Conservation (phyloP, 1,140 invertebrate genomes). For the Scaptomyza montana region DNA sequence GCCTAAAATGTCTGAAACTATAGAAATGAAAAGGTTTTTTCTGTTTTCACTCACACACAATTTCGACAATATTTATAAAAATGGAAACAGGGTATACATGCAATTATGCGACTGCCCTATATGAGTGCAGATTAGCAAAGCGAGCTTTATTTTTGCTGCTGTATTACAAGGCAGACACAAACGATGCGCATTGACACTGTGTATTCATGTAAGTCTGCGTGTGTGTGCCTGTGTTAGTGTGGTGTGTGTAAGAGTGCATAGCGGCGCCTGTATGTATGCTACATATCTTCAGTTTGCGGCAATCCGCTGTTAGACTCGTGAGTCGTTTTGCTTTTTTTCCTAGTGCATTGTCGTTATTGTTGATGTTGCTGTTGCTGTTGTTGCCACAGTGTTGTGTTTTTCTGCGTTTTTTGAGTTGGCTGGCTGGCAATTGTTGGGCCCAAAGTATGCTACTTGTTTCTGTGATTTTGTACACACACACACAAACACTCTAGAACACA, state of each 20-base stretch:
- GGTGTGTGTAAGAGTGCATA: slow-evolving; percentile 1
- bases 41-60: no score
- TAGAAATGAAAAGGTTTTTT: no score
- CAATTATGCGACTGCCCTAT: slow-evolving; percentile 2
- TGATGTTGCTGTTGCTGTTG: slow-evolving; percentile 1
- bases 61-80: not conserved
- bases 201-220: not conserved
- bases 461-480: slow-evolving; percentile 53
- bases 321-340: slow-evolving; percentile 39
- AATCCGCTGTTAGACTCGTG: slow-evolving; percentile 27
- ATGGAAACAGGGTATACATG: slow-evolving; percentile 7
- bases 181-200: slow-evolving; percentile 29
- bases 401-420: slow-evolving; percentile 43
- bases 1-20: no score
- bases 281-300: slow-evolving; percentile 38
- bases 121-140: slow-evolving; percentile 30
- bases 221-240: slow-evolving; percentile 1
- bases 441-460: slow-evolving; percentile 71
- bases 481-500: slow-evolving; percentile 12
- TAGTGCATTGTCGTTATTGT: slow-evolving; percentile 1
- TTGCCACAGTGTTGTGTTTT: slow-evolving; percentile 26
- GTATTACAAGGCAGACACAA: slow-evolving; percentile 31
- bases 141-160: slow-evolving; percentile 30
- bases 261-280: slow-evolving; percentile 21
- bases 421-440: slow-evolving; percentile 70